phyloP scores from a whole-genome alignment of 2,888 invertebrate species.

The Hypolimnas misippus region DNA sequence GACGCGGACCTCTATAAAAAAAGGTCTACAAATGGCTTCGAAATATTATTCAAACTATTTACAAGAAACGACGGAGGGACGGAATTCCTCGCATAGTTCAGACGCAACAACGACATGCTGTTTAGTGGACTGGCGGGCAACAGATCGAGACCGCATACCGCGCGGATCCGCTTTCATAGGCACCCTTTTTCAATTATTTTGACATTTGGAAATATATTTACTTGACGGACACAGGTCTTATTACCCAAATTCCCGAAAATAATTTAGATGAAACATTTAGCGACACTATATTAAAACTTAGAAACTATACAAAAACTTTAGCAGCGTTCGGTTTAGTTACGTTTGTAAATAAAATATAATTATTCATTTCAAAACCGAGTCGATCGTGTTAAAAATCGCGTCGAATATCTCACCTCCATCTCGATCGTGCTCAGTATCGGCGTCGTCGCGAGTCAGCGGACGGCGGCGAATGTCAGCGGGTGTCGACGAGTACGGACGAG shows the following conservation, averaged over 20 bases:
- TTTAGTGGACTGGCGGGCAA: background rate
- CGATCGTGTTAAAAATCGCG: too few relatives aligned
- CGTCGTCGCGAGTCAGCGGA: background rate
- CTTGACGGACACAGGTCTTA: too few relatives aligned
- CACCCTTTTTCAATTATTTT: too few relatives aligned
- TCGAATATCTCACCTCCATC: slow-evolving; percentile 10
- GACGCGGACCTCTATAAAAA: background rate
- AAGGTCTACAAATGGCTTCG: background rate
- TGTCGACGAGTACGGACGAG: background rate
- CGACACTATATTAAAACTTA: too few relatives aligned
- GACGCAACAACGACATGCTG: background rate
- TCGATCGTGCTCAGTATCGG: background rate
- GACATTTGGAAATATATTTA: too few relatives aligned
- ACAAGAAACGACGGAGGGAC: background rate
- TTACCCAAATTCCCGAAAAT: too few relatives aligned
- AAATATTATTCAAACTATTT: background rate
- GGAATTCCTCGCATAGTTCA: background rate
- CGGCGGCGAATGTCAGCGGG: background rate
- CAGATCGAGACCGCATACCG: background rate
- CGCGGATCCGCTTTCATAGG: too few relatives aligned
- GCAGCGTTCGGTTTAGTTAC: too few relatives aligned
- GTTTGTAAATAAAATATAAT: too few relatives aligned
- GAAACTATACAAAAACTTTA: too few relatives aligned
- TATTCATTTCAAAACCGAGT: too few relatives aligned
- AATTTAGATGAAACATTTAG: too few relatives aligned